Percentiles rank a stretch among this genome's conserved stretches.
Evolutionary conservation across 1,140 invertebrate species (phyloP).

Genomic region (Linepithema humile): DNA sequence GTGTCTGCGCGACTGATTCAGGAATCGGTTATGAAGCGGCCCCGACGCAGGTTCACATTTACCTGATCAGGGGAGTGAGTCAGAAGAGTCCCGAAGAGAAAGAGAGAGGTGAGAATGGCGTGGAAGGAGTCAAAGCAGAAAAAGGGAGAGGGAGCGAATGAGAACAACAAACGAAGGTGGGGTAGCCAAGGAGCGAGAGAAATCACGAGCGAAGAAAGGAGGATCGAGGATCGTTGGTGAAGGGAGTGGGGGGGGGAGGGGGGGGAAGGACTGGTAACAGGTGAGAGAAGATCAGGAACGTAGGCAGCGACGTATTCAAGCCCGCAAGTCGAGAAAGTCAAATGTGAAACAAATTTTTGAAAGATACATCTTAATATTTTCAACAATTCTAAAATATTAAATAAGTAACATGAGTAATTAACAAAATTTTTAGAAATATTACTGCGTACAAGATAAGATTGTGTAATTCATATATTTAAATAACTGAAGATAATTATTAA

Average conservation of each 20-base stretch:
- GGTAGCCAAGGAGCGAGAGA: conserved; percentile 53
- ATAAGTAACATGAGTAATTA: too few species aligned
- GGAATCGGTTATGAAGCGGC: conserved; percentile 74
- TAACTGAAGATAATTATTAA: neutral
- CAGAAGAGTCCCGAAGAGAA: conserved; percentile 54
- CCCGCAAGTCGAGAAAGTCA: neutral
- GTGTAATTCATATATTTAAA: too few species aligned
- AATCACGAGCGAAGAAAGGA: conserved; percentile 21
- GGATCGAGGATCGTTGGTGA: neutral
- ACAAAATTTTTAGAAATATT: too few species aligned
- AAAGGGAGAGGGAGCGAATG: conserved; percentile 14
- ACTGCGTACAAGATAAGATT: too few species aligned
- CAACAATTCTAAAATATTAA: too few species aligned
- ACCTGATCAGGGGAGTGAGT: conserved; percentile 68
- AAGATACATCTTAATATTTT: too few species aligned
- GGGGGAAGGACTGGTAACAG: conserved; percentile 58
- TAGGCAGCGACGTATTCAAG: conserved; percentile 15
- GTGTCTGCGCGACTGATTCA: conserved; percentile 79
- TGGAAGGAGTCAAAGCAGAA: conserved; percentile 46
- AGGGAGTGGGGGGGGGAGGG: neutral
- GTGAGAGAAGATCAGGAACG: conserved; percentile 61
- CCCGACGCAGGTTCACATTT: conserved; percentile 73
- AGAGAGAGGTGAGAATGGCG: conserved; percentile 45
- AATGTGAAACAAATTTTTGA: too few species aligned
- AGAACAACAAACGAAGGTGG: conserved; percentile 56